These are phyloP conservation scores for Chorisops tibialis DNA, from an alignment of 2,888 invertebrate species.

Conservation along the genomic window DNA sequence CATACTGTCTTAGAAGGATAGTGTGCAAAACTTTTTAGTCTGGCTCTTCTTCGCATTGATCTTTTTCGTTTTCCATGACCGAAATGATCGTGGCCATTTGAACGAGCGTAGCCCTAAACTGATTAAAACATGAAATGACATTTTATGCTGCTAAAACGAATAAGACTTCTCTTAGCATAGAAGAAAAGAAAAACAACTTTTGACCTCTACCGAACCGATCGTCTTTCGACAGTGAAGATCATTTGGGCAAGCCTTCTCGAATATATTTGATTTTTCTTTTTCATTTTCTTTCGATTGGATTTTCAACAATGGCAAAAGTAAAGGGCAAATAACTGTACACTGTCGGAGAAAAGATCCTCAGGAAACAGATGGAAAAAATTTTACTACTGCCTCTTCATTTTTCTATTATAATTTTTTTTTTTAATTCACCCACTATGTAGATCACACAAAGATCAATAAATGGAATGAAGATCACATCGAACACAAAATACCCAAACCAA, in stretches of 20 bases:
- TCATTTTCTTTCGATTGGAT: slow-evolving; percentile 19
- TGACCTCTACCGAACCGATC: slow-evolving; percentile 16
- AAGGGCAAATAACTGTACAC: slow-evolving; percentile 28
- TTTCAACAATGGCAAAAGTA: slow-evolving; percentile 14
- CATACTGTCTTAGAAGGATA: not conserved
- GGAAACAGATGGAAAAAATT: too few relatives aligned
- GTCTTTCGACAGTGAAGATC: slow-evolving; percentile 24
- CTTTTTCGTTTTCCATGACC: not conserved
- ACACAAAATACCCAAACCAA: too few relatives aligned
- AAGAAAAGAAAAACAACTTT: not conserved
- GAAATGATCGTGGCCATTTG: slow-evolving; percentile 15
- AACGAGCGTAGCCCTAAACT: too few relatives aligned
- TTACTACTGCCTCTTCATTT: too few relatives aligned
- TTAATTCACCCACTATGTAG: too few relatives aligned
- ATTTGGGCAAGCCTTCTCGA: not conserved
- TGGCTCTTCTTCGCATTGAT: slow-evolving; percentile 9
- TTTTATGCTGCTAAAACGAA: too few relatives aligned
- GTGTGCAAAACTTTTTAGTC: slow-evolving; percentile 9
- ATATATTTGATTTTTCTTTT: too few relatives aligned
- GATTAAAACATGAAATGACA: too few relatives aligned
- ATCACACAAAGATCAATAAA: too few relatives aligned
- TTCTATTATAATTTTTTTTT: too few relatives aligned
- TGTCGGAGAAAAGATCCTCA: not conserved
- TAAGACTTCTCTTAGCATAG: not conserved
- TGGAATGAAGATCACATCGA: too few relatives aligned